phyloP scores from a whole-genome alignment of 2,888 invertebrate genomes.

The Ptilodon capucinus region DNA sequence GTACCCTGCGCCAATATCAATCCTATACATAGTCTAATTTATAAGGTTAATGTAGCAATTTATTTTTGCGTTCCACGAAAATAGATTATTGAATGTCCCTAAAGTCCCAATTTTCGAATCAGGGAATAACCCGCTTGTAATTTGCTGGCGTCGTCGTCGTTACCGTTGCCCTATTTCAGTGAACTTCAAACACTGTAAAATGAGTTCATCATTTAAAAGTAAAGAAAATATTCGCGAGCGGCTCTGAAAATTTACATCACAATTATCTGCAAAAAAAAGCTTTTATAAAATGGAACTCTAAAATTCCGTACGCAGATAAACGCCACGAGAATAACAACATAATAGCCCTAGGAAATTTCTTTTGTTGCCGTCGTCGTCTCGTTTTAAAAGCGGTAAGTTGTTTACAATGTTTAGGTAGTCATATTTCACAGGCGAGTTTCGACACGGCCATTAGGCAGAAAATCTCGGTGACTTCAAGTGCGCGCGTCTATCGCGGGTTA shows the following conservation, averaged over 20 bases:
- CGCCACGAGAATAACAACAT: slow-evolving; percentile 10
- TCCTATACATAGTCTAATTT: background rate
- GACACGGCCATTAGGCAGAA: slow-evolving; percentile 22
- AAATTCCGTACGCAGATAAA: slow-evolving; percentile 1
- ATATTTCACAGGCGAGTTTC: slow-evolving; percentile 24
- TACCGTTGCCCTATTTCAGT: background rate
- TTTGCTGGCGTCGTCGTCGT: background rate
- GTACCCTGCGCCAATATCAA: background rate
- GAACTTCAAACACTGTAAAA: background rate
- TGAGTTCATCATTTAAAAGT: background rate
- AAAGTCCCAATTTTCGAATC: background rate
- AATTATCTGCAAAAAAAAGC: background rate
- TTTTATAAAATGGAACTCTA: background rate
- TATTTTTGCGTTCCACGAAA: background rate
- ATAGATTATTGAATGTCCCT: background rate
- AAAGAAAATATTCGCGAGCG: background rate
- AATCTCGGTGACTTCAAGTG: slow-evolving; percentile 14
- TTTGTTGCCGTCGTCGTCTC: slow-evolving; percentile 20
- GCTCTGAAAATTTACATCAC: background rate
- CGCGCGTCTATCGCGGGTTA: slow-evolving; percentile 9
- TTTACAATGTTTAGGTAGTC: slow-evolving; percentile 22
- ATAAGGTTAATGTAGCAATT: background rate
- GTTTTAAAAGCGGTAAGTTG: slow-evolving; percentile 23
- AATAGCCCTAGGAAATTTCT: slow-evolving; percentile 15
- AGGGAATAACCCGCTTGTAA: background rate